Conservation (phyloP, 1,140 invertebrate species). For the Saxidomus purpurata region DNA sequence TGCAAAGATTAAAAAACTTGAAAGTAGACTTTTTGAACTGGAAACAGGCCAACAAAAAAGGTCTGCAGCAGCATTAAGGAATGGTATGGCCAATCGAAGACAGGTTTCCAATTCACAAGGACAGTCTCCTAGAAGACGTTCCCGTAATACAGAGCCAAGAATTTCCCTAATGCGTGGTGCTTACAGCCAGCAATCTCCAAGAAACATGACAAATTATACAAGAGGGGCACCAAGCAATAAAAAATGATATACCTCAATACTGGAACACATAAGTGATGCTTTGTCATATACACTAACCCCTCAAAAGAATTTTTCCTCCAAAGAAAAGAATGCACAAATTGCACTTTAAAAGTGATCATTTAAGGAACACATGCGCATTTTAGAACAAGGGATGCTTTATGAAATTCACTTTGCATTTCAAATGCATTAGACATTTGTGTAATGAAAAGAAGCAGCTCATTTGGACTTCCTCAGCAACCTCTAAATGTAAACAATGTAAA, state of each 20-base stretch:
- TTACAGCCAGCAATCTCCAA: not conserved
- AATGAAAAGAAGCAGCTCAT: too few species aligned
- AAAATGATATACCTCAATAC: not conserved
- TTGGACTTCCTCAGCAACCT: too few species aligned
- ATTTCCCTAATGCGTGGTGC: not conserved
- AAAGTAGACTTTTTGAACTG: not conserved
- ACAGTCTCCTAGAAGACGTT: constrained; percentile 19
- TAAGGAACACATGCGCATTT: too few species aligned
- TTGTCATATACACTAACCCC: too few species aligned
- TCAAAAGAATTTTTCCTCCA: not conserved
- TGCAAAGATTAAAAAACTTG: constrained; percentile 1
- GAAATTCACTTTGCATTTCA: too few species aligned
- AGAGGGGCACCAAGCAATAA: not conserved
- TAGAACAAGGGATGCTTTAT: too few species aligned
- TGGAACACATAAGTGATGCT: too few species aligned
- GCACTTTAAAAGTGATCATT: too few species aligned
- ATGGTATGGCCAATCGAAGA: not conserved
- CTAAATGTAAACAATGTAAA: too few species aligned
- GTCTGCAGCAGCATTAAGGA: not conserved
- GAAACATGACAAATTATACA: not conserved
- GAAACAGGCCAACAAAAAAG: not conserved
- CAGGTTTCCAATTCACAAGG: not conserved
- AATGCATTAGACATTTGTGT: too few species aligned
- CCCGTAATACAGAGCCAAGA: not conserved
- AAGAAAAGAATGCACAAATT: not conserved